Evolutionary conservation across 2,113 vertebrate genomes (phyloP), one percentile per base, ranked within the genome.

Genomic region (Tenebrosternarchus preto): DNA sequence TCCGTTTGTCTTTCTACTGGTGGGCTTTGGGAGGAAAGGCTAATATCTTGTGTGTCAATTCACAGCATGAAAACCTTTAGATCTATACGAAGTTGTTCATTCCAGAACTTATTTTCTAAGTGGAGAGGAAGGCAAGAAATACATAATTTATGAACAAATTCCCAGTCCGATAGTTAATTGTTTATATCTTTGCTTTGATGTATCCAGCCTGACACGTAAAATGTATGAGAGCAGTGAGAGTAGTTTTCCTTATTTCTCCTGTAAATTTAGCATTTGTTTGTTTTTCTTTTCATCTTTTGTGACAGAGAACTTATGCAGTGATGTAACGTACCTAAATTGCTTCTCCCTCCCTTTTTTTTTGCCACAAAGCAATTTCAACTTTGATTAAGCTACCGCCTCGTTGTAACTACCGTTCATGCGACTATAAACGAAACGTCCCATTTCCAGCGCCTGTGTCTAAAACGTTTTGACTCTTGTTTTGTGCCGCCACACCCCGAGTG

Each of bases 131-230:
- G 68, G 73, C 73, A 79, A 88, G 80, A 88, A 91, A 93, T 94
- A 82, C 91, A 93, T 93, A 92, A 94, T 94, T 92, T 93, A 94
- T 94, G 92, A 94, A 91, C 89, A 89, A 91, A 92, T 93, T 94
- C 92, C 92, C 92, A 93, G 91, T 90, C 90, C 90, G 55, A 92
- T 92, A 86, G 89, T 87, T 93, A 93, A 93, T 94, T 94, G 91
- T 93, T 92, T 93, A 93, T 93, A 90, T 93, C 82, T 90, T 91
- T 91, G 91, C 93, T 94, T 94, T 94, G 93, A 94, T 92, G 92
- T 92, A 93, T 91, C 89, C 88, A 90, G 89, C 91, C 76, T 86
- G 89, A 92, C 88, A 90, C 88, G 88, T 91, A 60, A 70, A 68
- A 63, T 59, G 70, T n/a, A n/a, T n/a, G n/a, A n/a, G n/a, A n/a